Conservation (phyloP, 2,113 vertebrate genomes). For the Tetrax tetrax region DNA sequence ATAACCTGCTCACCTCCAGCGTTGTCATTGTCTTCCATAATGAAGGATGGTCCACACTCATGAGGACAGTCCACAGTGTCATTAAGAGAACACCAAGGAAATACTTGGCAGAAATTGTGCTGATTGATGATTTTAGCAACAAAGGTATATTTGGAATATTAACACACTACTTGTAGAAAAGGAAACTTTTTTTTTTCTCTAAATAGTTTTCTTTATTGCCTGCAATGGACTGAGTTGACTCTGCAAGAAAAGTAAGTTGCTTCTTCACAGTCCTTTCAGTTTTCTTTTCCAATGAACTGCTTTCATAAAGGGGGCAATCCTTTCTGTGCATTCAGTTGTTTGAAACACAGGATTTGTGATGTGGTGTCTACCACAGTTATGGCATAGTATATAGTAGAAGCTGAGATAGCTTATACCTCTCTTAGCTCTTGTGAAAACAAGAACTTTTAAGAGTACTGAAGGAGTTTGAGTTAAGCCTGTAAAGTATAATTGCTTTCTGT, state of each 20-base stretch:
- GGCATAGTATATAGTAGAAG: not conserved
- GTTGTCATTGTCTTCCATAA: conserved; percentile 86
- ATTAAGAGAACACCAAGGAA: conserved; percentile 85
- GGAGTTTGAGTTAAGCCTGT: not conserved
- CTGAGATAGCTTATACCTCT: not conserved
- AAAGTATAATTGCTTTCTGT: not conserved
- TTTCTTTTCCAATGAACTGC: not conserved
- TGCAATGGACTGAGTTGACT: not conserved
- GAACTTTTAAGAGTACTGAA: not conserved
- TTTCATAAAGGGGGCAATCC: not conserved
- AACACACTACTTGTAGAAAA: not conserved
- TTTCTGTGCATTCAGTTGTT: not conserved
- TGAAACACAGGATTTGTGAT: not conserved
- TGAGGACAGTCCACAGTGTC: conserved; percentile 86
- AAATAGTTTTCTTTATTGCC: not conserved
- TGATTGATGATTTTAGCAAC: conserved; percentile 87
- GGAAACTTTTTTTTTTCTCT: not conserved
- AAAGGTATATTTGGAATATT: conserved; percentile 76
- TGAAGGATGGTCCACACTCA: conserved; percentile 86
- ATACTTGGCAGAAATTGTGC: conserved; percentile 84
- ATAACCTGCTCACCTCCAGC: conserved; percentile 82
- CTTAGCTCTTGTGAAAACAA: not conserved
- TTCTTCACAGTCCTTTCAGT: not conserved
- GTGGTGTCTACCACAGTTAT: not conserved
- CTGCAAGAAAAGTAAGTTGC: not conserved